Evolutionary conservation across 2,888 invertebrate genomes (phyloP), one percentile per base, ranked within the genome.

Genomic region (Erpobdella octoculata): DNA sequence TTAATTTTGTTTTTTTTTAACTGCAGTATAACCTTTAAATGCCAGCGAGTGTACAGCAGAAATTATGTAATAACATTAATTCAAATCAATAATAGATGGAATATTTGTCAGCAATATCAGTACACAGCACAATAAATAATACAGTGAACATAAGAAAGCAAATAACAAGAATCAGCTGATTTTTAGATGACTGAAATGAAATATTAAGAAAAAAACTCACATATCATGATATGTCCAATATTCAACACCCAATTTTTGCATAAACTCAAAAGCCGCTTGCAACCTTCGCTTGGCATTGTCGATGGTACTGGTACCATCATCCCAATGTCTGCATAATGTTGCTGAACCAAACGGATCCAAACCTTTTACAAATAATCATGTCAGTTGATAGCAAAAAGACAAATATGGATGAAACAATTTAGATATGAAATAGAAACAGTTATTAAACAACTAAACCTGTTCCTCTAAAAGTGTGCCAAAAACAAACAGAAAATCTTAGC

Each of bases 211-310:
- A 65, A n/a, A 64, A n/a, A 31, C 69, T 62, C 74, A 83, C 83
- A 82, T 82, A 78, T 88, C 88, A 75, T 87, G 87, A 31, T 88
- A 88, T 0, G 87, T 87, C 87, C 88, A 89, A 80, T 87, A 87
- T 75, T 86, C 87, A 15, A 88, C 79, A 9, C 88, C 88, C 0
- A 89, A 84, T 78, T 88, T 88, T 3, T 81, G 77, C 80, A 88
- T 88, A 73, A 89, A 85, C 74, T 89, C 88, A 81, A 88, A 88
- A 1, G 86, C 85, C 0, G 87, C 88, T 73, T 86, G 84, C 59
- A 89, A 79, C 67, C 86, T 84, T 2, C 87, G 84, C 74, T 88
- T 88, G 78, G 87, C 85, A 79, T 86, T 87, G 18, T 87, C 88
- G 74, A 87, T 73, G 0, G 85, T 81, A 76, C 86, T 82, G 1